Evolutionary conservation across 2,797 vertebrate species (phyloP), one percentile per base, ranked within the genome.

Genomic region (Anguilla obscura): DNA sequence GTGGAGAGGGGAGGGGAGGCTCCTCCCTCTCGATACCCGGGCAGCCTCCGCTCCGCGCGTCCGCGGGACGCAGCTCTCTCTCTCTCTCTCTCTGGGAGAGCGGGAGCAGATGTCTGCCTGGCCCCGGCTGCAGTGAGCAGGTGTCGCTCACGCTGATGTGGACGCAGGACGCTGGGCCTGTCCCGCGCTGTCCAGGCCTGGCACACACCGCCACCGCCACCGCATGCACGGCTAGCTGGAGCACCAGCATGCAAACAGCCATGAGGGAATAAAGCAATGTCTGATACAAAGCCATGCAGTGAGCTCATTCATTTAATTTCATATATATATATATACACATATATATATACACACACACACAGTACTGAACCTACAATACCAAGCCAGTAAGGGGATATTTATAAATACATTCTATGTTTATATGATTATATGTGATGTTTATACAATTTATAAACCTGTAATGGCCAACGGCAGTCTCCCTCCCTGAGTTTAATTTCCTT

Each of bases 101-200:
- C 79, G 5, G 7, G 45, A 69, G n/a, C 87, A 88, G 90, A 93
- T 95, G 94, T 90, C 94, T 94, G 90, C 90, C 90, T 91, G 89
- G 89, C 87, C 89, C 63, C 87, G 89, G 90, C 90, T 91, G 86
- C n/a, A 66, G 89, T 66, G 88, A 94, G 93, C 95, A 96, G 94
- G 94, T 95, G 95, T 94, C 93, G 93, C 94, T 95, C 94, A 94
- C 92, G 94, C 94, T 89, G 92, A 93, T 10, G 9, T 92, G 86
- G 18, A 56, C 3, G 30, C 86, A 79, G 50, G 12, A 84, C n/a
- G 9, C 83, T 2, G 40, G 80, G 18, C 8, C 56, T 18, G 24
- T 84, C 45, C 16, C 2, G 66, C 66, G 30, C 66, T 1, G 8
- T 2, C 8, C 66, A 12, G 66, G 66, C 24, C 10, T 30, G n/a